Evolutionary conservation across 2,113 vertebrate species (phyloP).

Genomic region (Solea senegalensis): DNA sequence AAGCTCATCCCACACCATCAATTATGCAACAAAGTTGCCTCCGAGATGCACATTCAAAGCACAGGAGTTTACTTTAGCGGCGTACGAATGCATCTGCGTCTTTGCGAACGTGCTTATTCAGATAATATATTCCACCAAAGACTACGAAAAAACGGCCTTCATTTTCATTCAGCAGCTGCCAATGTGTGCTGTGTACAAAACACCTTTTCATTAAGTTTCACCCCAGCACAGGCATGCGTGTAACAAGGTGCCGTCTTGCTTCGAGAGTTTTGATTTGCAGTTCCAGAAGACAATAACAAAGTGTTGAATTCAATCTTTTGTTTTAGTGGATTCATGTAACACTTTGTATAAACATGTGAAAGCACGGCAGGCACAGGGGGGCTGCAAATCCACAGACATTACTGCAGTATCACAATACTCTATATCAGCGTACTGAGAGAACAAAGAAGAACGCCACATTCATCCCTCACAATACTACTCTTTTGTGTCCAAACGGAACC

Average conservation of each 20-base stretch:
- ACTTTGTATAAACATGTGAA: not conserved
- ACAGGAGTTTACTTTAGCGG: constrained; percentile 40
- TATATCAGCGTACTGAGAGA: not conserved
- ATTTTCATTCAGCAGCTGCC: constrained; percentile 16
- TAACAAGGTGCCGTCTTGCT: not conserved
- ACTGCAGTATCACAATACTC: not conserved
- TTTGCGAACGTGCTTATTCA: constrained; percentile 12
- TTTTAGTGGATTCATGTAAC: not conserved
- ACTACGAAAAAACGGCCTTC: constrained; percentile 4
- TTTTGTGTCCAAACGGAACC: constrained; percentile 23
- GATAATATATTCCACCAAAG: constrained; percentile 8
- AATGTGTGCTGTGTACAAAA: not conserved
- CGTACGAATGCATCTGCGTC: not conserved
- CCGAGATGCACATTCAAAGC: constrained; percentile 28
- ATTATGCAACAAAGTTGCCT: constrained; percentile 55
- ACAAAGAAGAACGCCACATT: not conserved
- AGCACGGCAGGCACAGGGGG: not conserved
- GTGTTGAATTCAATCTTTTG: constrained; percentile 7
- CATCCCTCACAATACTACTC: not conserved
- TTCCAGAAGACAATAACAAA: not conserved
- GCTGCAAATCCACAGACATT: constrained; percentile 13
- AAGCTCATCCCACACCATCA: constrained; percentile 54
- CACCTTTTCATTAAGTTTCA: too few relatives aligned
- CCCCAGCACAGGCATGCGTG: not conserved
- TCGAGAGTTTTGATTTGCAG: constrained; percentile 12